These are phyloP conservation scores for Alitta virens DNA, from an alignment of 2,888 invertebrate species.

Conservation along the genomic window DNA sequence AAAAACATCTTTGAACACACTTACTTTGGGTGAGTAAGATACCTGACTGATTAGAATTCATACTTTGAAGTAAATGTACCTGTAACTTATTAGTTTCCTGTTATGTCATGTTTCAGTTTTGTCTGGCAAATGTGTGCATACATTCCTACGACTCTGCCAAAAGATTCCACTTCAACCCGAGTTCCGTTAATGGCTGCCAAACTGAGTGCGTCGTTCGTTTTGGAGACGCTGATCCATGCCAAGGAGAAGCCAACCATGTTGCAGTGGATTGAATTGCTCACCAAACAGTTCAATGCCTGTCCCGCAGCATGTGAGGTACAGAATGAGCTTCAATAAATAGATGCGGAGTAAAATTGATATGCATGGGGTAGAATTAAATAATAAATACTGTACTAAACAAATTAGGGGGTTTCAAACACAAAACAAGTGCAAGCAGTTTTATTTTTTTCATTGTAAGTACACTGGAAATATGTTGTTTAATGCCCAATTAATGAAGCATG, in stretches of 20 bases:
- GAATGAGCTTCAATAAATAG: too few species aligned
- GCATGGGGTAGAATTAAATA: too few species aligned
- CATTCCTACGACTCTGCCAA: slow-evolving; percentile 78
- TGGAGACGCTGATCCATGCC: slow-evolving; percentile 94
- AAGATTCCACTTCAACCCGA: slow-evolving; percentile 66
- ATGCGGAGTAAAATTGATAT: too few species aligned
- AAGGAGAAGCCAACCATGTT: slow-evolving; percentile 98
- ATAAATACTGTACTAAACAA: too few species aligned
- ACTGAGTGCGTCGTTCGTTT: slow-evolving; percentile 88
- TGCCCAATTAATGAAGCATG: too few species aligned
- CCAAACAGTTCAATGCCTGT: slow-evolving; percentile 90
- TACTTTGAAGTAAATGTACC: background rate
- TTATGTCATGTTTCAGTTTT: slow-evolving; percentile 64
- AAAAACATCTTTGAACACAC: slow-evolving; percentile 95
- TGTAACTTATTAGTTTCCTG: too few species aligned
- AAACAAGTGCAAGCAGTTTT: too few species aligned
- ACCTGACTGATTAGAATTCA: too few species aligned
- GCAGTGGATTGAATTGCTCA: slow-evolving; percentile 91
- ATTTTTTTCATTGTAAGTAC: too few species aligned
- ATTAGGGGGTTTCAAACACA: too few species aligned
- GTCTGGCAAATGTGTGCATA: slow-evolving; percentile 96
- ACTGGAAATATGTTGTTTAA: too few species aligned
- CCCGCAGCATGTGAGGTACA: slow-evolving; percentile 61
- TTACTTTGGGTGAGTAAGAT: slow-evolving; percentile 87
- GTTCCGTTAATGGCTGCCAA: slow-evolving; percentile 71